phyloP scores from a whole-genome alignment of 2,797 vertebrate species.

The Cossypha niveicapilla region DNA sequence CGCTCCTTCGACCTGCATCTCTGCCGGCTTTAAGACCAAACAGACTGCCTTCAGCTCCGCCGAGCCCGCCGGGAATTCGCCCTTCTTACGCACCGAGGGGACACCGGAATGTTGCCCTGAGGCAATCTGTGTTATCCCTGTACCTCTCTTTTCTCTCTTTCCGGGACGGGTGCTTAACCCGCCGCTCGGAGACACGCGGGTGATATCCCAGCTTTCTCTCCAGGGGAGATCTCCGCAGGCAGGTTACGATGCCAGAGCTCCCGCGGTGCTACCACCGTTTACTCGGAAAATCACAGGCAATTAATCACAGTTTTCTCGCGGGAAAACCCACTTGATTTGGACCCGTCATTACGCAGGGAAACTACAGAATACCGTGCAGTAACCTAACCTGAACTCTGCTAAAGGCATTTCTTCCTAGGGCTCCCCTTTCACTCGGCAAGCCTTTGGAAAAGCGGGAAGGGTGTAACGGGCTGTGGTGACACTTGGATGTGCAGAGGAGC shows the following conservation, averaged over 20 bases:
- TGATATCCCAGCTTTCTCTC: background rate
- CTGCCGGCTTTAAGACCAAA: background rate
- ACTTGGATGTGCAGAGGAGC: rapidly evolving
- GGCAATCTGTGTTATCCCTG: background rate
- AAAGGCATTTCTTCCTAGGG: background rate
- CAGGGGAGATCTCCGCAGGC: background rate
- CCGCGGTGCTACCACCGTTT: background rate
- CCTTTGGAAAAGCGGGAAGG: background rate
- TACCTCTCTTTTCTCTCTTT: no score
- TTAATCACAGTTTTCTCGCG: background rate
- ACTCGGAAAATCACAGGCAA: background rate
- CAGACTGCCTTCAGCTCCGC: background rate
- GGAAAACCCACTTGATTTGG: background rate
- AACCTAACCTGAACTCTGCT: background rate
- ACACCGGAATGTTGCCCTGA: background rate
- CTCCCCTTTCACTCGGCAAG: background rate
- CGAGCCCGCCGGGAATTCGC: background rate
- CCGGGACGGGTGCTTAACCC: background rate
- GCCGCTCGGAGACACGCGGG: background rate
- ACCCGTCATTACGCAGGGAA: background rate
- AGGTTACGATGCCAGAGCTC: background rate
- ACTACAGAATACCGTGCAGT: background rate
- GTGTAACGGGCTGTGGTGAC: background rate
- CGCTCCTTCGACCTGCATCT: background rate
- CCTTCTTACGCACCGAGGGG: background rate